These are phyloP conservation scores for Catocala nupta DNA, from an alignment of 2,888 invertebrate species.

Conservation along the genomic window DNA sequence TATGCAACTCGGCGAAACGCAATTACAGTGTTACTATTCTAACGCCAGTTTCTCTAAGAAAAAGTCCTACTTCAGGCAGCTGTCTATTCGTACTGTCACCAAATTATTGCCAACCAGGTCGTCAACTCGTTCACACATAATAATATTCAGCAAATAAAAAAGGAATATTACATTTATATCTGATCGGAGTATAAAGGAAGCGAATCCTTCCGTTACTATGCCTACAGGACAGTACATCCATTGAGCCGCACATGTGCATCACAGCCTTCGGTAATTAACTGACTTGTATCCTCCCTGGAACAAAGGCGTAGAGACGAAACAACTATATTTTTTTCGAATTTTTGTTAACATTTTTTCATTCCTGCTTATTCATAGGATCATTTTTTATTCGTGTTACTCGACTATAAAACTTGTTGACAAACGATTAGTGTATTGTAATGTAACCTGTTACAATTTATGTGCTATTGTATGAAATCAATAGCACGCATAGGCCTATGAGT, in stretches of 20 bases:
- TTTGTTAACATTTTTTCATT: constrained; percentile 1
- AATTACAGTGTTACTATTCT: too few relatives aligned
- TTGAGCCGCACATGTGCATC: constrained; percentile 68
- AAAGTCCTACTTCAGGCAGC: too few relatives aligned
- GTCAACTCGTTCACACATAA: neutral
- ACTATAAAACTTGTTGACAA: neutral
- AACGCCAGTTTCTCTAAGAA: too few relatives aligned
- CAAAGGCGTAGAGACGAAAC: constrained; percentile 58
- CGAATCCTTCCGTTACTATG: constrained; percentile 45
- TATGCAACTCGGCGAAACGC: too few relatives aligned
- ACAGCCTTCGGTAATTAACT: constrained; percentile 82
- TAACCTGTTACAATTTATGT: constrained; percentile 43
- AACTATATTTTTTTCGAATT: neutral
- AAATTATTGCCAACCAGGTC: too few relatives aligned
- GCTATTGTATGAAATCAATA: constrained; percentile 21
- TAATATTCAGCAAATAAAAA: constrained; percentile 11
- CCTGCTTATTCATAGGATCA: too few relatives aligned
- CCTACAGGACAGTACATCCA: constrained; percentile 48
- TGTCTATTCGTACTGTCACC: too few relatives aligned
- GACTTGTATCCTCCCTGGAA: constrained; percentile 72
- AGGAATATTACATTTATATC: constrained; percentile 14
- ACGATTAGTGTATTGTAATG: constrained; percentile 10
- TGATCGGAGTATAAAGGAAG: constrained; percentile 40
- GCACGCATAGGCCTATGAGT: neutral
- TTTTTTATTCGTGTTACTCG: too few relatives aligned